Evolutionary conservation across 2,113 vertebrate species (phyloP).

Genomic region (Notothenia coriiceps): DNA sequence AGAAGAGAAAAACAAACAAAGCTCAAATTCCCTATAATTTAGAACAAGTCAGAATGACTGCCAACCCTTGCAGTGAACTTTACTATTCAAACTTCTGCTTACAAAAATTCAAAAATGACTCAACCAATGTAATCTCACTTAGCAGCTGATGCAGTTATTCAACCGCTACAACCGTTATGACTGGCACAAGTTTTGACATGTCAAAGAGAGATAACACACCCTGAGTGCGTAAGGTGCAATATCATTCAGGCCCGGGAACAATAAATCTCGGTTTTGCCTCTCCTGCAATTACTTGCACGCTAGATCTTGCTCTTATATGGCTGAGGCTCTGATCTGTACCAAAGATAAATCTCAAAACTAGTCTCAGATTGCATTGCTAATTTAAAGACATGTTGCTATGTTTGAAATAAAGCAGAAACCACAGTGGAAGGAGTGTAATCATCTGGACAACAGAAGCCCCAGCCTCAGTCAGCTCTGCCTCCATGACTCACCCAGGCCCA

Average conservation of each 20-base stretch:
- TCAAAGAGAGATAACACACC: constrained; percentile 8
- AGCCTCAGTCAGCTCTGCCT: constrained; percentile 48
- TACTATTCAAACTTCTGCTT: background rate
- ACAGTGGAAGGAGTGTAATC: constrained; percentile 18
- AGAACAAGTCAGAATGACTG: background rate
- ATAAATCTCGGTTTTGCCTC: background rate
- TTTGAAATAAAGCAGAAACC: constrained; percentile 4
- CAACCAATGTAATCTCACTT: background rate
- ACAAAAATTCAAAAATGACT: background rate
- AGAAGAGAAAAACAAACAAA: background rate
- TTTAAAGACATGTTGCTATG: background rate
- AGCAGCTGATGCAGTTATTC: background rate
- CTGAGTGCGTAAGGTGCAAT: background rate
- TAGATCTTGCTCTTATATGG: background rate
- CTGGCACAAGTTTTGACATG: constrained; percentile 58
- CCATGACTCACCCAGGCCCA: constrained; percentile 61
- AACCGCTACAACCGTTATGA: constrained; percentile 13
- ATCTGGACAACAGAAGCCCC: constrained; percentile 49
- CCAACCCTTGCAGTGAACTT: constrained; percentile 2
- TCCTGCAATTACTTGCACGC: constrained; percentile 4
- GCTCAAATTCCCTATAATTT: background rate
- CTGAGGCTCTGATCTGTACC: background rate
- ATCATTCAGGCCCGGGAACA: background rate
- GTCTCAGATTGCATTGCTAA: background rate
- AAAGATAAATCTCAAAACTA: background rate